phyloP scores from a whole-genome alignment of 2,113 vertebrate genomes.

The Ammodytes marinus region DNA sequence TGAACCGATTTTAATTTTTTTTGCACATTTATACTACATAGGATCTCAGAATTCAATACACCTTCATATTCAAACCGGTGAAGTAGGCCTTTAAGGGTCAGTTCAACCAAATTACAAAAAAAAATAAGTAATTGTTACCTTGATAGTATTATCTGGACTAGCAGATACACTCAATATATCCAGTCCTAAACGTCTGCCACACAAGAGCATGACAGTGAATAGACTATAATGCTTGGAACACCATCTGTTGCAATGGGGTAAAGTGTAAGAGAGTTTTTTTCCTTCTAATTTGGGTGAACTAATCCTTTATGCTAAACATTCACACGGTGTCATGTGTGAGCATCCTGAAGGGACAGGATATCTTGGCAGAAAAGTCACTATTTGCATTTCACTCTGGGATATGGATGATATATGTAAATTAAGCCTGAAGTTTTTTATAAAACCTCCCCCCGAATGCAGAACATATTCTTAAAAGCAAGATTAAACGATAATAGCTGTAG shows the following conservation, averaged over 20 bases:
- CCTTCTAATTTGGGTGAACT: background rate
- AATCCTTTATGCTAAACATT: background rate
- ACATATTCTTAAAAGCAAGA: background rate
- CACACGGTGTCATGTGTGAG: background rate
- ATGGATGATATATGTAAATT: background rate
- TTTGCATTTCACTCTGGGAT: background rate
- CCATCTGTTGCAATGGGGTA: background rate
- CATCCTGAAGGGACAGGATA: background rate
- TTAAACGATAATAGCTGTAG: constrained; percentile 8
- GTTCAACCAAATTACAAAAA: background rate
- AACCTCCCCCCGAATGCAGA: background rate
- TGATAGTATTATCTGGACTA: background rate
- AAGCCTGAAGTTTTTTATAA: background rate
- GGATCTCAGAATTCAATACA: no score
- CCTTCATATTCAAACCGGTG: no score
- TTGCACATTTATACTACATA: no score
- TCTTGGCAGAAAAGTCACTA: background rate
- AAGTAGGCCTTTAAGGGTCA: no score
- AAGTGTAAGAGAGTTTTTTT: background rate
- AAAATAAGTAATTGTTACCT: background rate
- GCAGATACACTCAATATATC: background rate
- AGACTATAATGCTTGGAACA: background rate
- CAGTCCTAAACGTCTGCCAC: background rate
- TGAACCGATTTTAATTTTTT: no score
- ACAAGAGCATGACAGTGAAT: background rate